phyloP scores from a whole-genome alignment of 1,140 invertebrate species.

The Drosophila leontia region DNA sequence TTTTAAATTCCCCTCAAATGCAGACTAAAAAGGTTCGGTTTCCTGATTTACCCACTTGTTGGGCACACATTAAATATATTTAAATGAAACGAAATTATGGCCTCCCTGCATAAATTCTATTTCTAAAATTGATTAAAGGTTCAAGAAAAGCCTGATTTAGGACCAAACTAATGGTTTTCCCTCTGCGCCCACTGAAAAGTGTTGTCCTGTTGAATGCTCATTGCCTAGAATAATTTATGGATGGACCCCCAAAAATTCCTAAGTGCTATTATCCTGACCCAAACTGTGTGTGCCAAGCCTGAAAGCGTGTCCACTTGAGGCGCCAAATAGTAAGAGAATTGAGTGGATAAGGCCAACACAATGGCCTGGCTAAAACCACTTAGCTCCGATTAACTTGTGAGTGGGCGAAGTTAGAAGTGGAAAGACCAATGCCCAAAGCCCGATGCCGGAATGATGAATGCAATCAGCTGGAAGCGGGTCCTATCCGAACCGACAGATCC shows the following conservation, averaged over 20 bases:
- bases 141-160: conserved; percentile 6
- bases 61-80: background rate
- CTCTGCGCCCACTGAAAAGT: conserved; percentile 2
- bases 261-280: conserved; percentile 31
- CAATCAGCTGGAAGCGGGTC: conserved; percentile 66
- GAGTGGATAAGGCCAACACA: conserved; percentile 66
- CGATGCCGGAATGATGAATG: conserved; percentile 68
- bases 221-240: conserved; percentile 31
- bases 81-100: no score
- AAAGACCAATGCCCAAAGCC: conserved; percentile 1
- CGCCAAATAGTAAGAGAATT: conserved; percentile 29
- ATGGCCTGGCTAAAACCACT: conserved; percentile 70
- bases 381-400: conserved; percentile 76
- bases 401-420: conserved; percentile 13
- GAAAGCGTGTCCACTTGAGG: conserved; percentile 64
- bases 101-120: background rate
- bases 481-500: conserved; percentile 39
- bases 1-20: no score
- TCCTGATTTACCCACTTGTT: no score
- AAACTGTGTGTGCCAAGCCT: conserved; percentile 8
- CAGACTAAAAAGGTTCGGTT: no score
- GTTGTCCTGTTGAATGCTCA: conserved; percentile 22
- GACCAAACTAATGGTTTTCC: conserved; percentile 17
- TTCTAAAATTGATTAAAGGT: background rate
- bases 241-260: background rate